Base-by-base conservation (phyloP, 2,888 invertebrate genomes). In the Teleogryllus oceanicus region DNA sequence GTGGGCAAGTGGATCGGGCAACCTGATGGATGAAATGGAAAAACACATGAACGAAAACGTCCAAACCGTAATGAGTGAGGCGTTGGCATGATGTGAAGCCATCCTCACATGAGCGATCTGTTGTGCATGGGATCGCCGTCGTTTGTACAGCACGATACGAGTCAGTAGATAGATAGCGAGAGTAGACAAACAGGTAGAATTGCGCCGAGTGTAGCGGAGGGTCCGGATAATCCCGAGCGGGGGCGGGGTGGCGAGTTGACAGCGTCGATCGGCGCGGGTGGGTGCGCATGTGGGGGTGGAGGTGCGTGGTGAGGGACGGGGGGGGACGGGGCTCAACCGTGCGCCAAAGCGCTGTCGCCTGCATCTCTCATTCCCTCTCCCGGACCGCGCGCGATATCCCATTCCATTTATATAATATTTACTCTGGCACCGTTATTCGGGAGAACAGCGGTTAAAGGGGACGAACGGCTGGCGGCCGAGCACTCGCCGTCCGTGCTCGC, bases 351-450 rank as follows among this genome's bases (percentile, higher is more conserved):
- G 62, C 62, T 62, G 13, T 18, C 62, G n/a, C 62, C n/a, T n/a
- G n/a, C 16, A 62, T n/a, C 62, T n/a, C 62, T 18, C 62, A 13
- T 62, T 62, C 13, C 13, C 62, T n/a, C 62, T n/a, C 62, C n/a
- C 62, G n/a, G 16, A 16, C 62, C 62, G n/a, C 62, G 37, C 37
- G 8, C 8, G 62, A 62, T 18, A 62, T 62, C 62, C 37, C 62
- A 62, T 13, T 62, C 62, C 62, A 62, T 62, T 62, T 62, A 62
- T 62, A 62, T 62, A 62, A 62, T 62, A 62, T 62, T 62, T 62
- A n/a, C n/a, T n/a, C 62, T n/a, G n/a, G 62, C 62, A 4, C 13
- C 62, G 62, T 10, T 62, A 62, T 62, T 62, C 62, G 13, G 62
- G 62, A 62, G 62, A n/a, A 62, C 62, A 62, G 62, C 12, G 62